Percentiles rank a stretch among this genome's conserved stretches.
These are phyloP conservation scores for Eristalinus aeneus DNA, from an alignment of 2,888 invertebrate genomes.

Conservation along the genomic window DNA sequence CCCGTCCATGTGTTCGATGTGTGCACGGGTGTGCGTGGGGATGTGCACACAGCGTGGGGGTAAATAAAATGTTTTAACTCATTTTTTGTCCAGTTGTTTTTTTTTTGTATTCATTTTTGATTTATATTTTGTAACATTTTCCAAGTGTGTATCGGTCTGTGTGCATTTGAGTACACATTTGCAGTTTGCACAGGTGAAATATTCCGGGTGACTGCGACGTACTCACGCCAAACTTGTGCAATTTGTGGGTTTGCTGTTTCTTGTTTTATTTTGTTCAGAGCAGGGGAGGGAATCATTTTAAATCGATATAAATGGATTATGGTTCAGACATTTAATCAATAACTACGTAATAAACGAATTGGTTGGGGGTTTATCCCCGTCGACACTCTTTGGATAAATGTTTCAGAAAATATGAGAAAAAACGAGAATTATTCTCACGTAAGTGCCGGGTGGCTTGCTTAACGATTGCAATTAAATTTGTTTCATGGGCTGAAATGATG, in stretches of 20 bases:
- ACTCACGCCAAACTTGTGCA: background rate
- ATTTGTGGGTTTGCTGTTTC: background rate
- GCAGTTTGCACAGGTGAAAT: constrained; percentile 35
- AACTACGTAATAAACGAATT: constrained; percentile 9
- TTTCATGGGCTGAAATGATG: background rate
- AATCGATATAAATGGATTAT: background rate
- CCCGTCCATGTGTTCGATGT: background rate
- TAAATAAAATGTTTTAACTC: constrained; percentile 15
- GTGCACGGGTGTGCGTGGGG: no score
- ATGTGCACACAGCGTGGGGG: constrained; percentile 2
- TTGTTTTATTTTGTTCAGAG: background rate
- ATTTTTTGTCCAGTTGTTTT: background rate
- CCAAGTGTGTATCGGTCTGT: background rate
- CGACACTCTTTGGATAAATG: background rate
- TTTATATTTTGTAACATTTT: background rate
- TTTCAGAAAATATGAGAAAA: background rate
- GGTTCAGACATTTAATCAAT: constrained; percentile 6
- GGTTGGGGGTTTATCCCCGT: background rate
- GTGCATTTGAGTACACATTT: background rate
- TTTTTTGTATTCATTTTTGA: background rate
- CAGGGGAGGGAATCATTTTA: background rate
- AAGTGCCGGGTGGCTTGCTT: background rate
- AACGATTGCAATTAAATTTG: background rate
- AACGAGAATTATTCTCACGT: background rate
- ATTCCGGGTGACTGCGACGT: background rate